phyloP scores from a whole-genome alignment of 1,140 invertebrate species.

The Aleiodes sp. region DNA sequence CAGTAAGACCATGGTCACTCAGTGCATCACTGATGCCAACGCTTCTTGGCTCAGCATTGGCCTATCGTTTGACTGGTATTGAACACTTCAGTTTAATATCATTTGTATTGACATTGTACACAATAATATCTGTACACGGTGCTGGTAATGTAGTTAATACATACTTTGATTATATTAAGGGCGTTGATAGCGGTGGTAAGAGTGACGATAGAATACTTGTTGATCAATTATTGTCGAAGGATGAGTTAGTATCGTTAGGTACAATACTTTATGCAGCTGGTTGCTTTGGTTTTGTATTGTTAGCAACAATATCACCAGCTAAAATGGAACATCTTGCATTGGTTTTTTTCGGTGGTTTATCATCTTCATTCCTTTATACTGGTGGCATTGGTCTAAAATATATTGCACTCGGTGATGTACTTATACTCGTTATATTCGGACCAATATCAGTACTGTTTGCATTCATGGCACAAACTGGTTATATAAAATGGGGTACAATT shows the following conservation, averaged over 20 bases:
- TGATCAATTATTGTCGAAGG: constrained; percentile 85
- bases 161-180: constrained; percentile 93
- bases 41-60: constrained; percentile 84
- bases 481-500: constrained; percentile 85
- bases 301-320: constrained; percentile 84
- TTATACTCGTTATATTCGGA: constrained; percentile 93
- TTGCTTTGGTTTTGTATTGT: constrained; percentile 86
- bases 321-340: constrained; percentile 93
- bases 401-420: constrained; percentile 89
- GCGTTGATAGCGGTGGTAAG: constrained; percentile 86
- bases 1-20: constrained; percentile 91
- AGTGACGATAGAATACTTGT: constrained; percentile 93
- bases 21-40: constrained; percentile 92
- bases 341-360: constrained; percentile 94
- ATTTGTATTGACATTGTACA: constrained; percentile 83
- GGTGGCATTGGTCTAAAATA: constrained; percentile 95
- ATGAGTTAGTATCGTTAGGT: constrained; percentile 88
- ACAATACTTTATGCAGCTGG: constrained; percentile 88
- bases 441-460: constrained; percentile 95
- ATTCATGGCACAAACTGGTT: constrained; percentile 90
- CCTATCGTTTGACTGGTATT: constrained; percentile 78
- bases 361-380: constrained; percentile 93
- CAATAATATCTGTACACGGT: constrained; percentile 90
- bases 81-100: constrained; percentile 80
- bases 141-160: constrained; percentile 98